phyloP scores from a whole-genome alignment of 2,888 invertebrate species.

The Hybos culiciformis region DNA sequence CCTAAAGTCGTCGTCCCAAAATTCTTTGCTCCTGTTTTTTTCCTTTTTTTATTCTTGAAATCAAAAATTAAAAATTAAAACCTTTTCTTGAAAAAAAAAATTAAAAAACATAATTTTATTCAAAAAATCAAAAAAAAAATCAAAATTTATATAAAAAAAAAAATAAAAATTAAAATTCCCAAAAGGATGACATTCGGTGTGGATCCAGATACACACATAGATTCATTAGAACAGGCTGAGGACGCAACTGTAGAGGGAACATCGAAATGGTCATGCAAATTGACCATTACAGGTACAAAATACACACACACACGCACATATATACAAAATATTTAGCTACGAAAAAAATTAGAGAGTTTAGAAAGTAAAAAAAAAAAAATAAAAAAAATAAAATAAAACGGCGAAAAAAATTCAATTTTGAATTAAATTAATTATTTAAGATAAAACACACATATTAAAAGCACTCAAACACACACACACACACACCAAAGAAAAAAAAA shows the following conservation, averaged over 20 bases:
- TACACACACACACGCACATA: too few relatives aligned
- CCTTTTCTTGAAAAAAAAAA: not conserved
- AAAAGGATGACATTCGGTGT: conserved; percentile 93
- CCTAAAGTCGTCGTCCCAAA: too few relatives aligned
- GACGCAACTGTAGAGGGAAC: conserved; percentile 97
- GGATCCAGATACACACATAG: conserved; percentile 95
- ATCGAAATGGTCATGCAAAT: conserved; percentile 99
- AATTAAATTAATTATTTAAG: not conserved
- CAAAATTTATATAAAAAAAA: not conserved
- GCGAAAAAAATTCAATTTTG: not conserved
- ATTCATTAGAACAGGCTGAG: conserved; percentile 95
- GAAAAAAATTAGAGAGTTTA: conserved; percentile 3
- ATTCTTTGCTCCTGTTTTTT: too few relatives aligned
- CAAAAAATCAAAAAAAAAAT: not conserved
- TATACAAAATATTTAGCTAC: conserved; percentile 2
- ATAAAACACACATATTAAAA: too few relatives aligned
- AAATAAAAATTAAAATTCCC: conserved; percentile 13
- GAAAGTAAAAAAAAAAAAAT: conserved; percentile 11
- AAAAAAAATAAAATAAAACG: conserved; percentile 12
- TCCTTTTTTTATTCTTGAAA: too few relatives aligned
- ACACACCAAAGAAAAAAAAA: too few relatives aligned
- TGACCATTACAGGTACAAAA: conserved; percentile 93
- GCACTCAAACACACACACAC: too few relatives aligned
- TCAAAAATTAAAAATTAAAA: too few relatives aligned
- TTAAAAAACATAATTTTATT: not conserved